phyloP scores from a whole-genome alignment of 2,113 vertebrate species.

The Cynopterus brachyotis region DNA sequence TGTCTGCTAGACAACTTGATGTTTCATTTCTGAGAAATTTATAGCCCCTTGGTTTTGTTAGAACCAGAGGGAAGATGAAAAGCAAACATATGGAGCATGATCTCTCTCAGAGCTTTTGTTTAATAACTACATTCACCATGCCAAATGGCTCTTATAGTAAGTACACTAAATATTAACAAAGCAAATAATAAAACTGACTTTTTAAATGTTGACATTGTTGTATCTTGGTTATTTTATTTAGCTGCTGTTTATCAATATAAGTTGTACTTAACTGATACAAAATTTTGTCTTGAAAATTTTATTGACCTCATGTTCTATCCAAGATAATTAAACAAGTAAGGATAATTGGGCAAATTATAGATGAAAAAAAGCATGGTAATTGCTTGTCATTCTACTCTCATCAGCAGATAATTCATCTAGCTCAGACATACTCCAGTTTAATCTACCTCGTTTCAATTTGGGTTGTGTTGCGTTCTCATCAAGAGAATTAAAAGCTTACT shows the following conservation, averaged over 20 bases:
- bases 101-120: not conserved
- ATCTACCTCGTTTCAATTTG: conserved; percentile 63
- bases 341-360: conserved; percentile 65
- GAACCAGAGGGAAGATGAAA: not conserved
- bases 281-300: conserved; percentile 58
- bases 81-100: not conserved
- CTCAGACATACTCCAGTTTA: conserved; percentile 7
- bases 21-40: not conserved
- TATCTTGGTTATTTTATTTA: conserved; percentile 44
- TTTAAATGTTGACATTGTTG: not conserved
- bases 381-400: conserved; percentile 58
- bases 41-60: not conserved
- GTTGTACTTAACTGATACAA: conserved; percentile 1
- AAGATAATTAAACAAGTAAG: conserved; percentile 66
- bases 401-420: conserved; percentile 52
- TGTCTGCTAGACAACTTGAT: not conserved
- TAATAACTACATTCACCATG: not conserved
- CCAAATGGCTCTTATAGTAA: not conserved
- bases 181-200: not conserved
- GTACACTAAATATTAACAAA: not conserved
- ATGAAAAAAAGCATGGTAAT: conserved; percentile 42
- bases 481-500: conserved; percentile 54
- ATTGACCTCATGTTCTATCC: conserved; percentile 59
- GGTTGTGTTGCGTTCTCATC: conserved; percentile 31
- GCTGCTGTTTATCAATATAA: conserved; percentile 38